phyloP scores from a whole-genome alignment of 2,797 vertebrate species.

The Malurus splendens region DNA sequence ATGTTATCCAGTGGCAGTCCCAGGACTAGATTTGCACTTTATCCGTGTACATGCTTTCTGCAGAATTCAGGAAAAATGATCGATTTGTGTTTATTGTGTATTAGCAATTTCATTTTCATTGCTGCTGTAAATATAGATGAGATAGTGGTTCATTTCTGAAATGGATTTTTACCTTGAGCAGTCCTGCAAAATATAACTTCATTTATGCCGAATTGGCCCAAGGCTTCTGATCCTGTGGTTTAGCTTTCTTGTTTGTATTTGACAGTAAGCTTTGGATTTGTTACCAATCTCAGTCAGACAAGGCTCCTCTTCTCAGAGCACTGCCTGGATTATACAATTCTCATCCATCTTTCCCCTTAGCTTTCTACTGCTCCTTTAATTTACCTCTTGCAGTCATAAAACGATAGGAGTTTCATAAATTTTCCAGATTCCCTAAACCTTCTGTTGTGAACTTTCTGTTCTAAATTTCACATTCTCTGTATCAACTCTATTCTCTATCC shows the following conservation, averaged over 20 bases:
- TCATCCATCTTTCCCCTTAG: neutral
- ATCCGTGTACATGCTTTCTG: neutral
- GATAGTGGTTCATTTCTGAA: neutral
- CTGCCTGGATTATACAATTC: neutral
- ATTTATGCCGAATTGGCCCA: neutral
- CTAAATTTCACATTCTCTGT: neutral
- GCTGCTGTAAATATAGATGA: neutral
- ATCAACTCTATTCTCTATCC: neutral
- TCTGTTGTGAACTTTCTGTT: neutral
- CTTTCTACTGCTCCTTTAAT: neutral
- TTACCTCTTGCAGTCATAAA: neutral
- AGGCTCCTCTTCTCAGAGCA: neutral
- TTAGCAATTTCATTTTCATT: neutral
- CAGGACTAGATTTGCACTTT: constrained; percentile 2
- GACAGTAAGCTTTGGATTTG: constrained; percentile 19
- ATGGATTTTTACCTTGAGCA: neutral
- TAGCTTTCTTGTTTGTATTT: constrained; percentile 7
- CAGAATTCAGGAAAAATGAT: neutral
- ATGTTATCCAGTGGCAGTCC: constrained; percentile 1
- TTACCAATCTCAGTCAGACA: neutral
- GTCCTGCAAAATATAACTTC: neutral
- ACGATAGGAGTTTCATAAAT: neutral
- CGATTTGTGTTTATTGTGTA: neutral
- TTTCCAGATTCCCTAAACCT: neutral
- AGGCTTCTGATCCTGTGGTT: neutral